Evolutionary conservation across 2,113 vertebrate genomes (phyloP).

Genomic region (Colistium nudipinnis): DNA sequence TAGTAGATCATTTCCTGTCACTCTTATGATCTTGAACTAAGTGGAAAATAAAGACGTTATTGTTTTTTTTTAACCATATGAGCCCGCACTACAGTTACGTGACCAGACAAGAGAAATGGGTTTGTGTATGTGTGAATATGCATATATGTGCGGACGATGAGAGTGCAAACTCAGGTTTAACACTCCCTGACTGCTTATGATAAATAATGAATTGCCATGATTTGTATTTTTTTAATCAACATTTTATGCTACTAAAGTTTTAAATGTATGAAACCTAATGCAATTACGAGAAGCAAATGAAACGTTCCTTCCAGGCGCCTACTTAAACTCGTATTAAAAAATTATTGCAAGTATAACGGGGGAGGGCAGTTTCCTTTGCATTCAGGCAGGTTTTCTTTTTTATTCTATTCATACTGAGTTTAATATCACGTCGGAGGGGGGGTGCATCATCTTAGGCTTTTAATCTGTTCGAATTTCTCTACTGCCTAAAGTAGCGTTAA

Average conservation of each 20-base stretch:
- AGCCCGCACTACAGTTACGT: not conserved
- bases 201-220: constrained; percentile 47
- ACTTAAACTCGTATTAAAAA: constrained; percentile 69
- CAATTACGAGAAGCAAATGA: constrained; percentile 73
- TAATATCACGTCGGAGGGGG: constrained; percentile 41
- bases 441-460: constrained; percentile 21
- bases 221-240: constrained; percentile 67
- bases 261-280: constrained; percentile 63
- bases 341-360: constrained; percentile 50
- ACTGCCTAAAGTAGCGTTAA: not conserved
- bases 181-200: constrained; percentile 42
- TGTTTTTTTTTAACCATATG: constrained; percentile 22
- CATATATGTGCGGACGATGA: not conserved
- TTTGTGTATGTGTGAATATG: not conserved
- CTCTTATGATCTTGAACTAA: no score
- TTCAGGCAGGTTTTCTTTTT: constrained; percentile 42
- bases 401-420: constrained; percentile 57
- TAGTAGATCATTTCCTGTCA: constrained; percentile 59
- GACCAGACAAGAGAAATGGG: not conserved
- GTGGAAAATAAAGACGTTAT: no score
- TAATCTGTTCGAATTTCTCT: constrained; percentile 49
- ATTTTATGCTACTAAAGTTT: constrained; percentile 56
- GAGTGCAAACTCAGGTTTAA: constrained; percentile 17
- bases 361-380: constrained; percentile 46
- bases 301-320: constrained; percentile 63